Base-by-base conservation (phyloP, 1,140 invertebrate species). In the Trichonephila clavata region DNA sequence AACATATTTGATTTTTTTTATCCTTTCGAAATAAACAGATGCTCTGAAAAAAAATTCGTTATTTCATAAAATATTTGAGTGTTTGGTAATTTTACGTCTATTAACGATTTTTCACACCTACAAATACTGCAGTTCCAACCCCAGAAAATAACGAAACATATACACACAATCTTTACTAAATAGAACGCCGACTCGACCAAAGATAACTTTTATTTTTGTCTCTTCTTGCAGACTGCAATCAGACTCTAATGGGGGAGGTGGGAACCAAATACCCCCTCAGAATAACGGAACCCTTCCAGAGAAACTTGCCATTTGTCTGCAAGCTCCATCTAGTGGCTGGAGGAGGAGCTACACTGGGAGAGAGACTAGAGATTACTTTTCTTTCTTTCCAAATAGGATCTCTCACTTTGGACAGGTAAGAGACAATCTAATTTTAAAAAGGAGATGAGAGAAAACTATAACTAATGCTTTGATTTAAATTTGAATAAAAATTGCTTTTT, bases 371-470 rank as follows among this genome's bases (percentile, higher is more conserved):
- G 57, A 91, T 95, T 7, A 94, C 94, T 27, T 94, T 95, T 59
- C 90, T 95, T 5, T 94, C 94, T 39, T 95, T 95, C 80, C 94
- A 94, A 80, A 93, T 95, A 21, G 94, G 94, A 65, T 94, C 90
- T 27, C 63, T 94, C 7, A 84, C 88, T 6, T n/a, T 94, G 6
- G 93, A 90, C 27, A 83, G 93, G 93, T 94, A 86, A 57, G 71
- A 60, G 43, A 59, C 10, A 14, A 50, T 7, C 10, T 50, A 50
- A 10, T 50, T 50, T 39, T 39, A 39, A 39, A 39, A 39, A 0
- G 20, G 71, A n/a, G 71, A 14, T 14, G 32, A 77, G 68, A n/a
- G 20, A 14, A 13, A 24, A 14, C 24, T 77, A 50, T 13, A 50
- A 10, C 7, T 50, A 50, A 13, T 50, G 7, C 50, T 50, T 5